These are phyloP conservation scores for Amblyteles armatorius DNA, from an alignment of 2,888 invertebrate species.

Conservation along the genomic window DNA sequence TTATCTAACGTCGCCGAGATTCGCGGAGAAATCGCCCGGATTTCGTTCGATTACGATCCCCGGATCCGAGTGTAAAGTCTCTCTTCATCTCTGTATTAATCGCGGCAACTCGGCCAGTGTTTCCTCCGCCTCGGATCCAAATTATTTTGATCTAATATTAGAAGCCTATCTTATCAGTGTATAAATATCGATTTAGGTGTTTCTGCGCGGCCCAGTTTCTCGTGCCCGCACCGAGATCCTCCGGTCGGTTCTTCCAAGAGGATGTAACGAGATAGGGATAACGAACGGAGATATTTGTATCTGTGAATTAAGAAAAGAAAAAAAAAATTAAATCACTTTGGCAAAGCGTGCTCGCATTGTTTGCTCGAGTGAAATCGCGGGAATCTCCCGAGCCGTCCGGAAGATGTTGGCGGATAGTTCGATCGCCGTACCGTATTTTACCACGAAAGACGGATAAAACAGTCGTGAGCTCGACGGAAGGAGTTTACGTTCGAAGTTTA, in stretches of 20 bases:
- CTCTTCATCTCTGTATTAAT: conserved; percentile 7
- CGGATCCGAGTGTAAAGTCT: background rate
- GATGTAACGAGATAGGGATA: conserved; percentile 7
- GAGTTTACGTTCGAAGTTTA: conserved; percentile 23
- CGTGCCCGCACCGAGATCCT: conserved; percentile 18
- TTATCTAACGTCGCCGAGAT: background rate
- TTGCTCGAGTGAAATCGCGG: conserved; percentile 12
- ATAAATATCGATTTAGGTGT: conserved; percentile 77
- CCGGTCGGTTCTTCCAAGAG: background rate
- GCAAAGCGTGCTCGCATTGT: conserved; percentile 25
- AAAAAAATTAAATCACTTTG: conserved; percentile 11
- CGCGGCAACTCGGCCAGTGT: background rate
- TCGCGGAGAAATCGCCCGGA: background rate
- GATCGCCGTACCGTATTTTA: background rate
- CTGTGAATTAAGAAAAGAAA: conserved; percentile 5
- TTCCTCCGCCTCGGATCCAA: conserved; percentile 33
- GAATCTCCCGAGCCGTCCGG: background rate
- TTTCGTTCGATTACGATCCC: background rate
- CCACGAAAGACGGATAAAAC: background rate
- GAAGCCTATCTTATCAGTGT: conserved; percentile 68
- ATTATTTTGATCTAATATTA: conserved; percentile 60
- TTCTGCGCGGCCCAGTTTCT: conserved; percentile 48
- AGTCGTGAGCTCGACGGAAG: background rate
- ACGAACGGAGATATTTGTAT: conserved; percentile 14
- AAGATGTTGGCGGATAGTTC: background rate